Evolutionary conservation across 1,140 invertebrate genomes (phyloP).

Genomic region (Drosophila pruinosa): DNA sequence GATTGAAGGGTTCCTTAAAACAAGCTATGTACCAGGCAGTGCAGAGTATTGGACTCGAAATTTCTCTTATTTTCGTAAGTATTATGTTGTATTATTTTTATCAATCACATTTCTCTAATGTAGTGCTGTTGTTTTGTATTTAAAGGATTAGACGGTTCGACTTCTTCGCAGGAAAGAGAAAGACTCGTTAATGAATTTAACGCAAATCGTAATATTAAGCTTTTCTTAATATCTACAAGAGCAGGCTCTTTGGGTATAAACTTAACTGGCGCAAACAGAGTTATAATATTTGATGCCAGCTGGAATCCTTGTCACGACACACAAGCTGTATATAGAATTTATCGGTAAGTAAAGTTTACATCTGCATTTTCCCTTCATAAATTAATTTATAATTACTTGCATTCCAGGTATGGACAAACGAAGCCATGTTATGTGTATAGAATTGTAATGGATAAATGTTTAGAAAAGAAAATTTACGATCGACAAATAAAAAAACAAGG

Average conservation of each 20-base stretch:
- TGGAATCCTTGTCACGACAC: slow-evolving; percentile 99
- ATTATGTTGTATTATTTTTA: neutral
- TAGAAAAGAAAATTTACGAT: slow-evolving; percentile 99
- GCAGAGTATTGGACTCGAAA: slow-evolving; percentile 93
- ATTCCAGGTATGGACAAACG: slow-evolving; percentile 91
- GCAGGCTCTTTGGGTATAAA: slow-evolving; percentile 99
- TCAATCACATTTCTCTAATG: neutral
- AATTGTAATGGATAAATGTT: slow-evolving; percentile 97
- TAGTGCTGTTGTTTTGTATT: neutral
- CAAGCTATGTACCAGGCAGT: slow-evolving; percentile 89
- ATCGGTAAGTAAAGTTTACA: slow-evolving; percentile 84
- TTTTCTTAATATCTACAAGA: slow-evolving; percentile 98
- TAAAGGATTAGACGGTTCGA: slow-evolving; percentile 95
- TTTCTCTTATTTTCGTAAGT: slow-evolving; percentile 95
- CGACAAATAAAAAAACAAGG: slow-evolving; percentile 98
- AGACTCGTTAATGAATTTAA: slow-evolving; percentile 99
- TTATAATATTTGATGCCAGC: slow-evolving; percentile 98
- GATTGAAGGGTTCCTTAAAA: slow-evolving; percentile 97
- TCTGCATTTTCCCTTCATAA: neutral
- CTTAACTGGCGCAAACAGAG: slow-evolving; percentile 97
- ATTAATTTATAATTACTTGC: neutral
- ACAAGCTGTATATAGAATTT: slow-evolving; percentile 98
- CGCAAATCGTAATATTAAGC: slow-evolving; percentile 91
- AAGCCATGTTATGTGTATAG: slow-evolving; percentile 98
- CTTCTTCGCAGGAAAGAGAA: slow-evolving; percentile 95